Conservation (phyloP, 2,888 invertebrate genomes). For the Hydrotaea cyrtoneurina region DNA sequence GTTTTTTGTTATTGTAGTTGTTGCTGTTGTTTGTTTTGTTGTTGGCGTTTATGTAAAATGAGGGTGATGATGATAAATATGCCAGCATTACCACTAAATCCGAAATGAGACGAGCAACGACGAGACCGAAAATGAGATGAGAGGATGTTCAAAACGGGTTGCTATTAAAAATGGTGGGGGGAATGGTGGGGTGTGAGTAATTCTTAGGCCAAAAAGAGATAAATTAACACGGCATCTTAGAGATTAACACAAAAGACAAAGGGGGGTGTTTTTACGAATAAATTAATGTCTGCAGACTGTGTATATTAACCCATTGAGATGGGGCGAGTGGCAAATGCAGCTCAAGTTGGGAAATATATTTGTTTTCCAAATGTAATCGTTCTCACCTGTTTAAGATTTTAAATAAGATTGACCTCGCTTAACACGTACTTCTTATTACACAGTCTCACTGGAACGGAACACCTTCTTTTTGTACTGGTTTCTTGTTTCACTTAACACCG, state of each 20-base stretch:
- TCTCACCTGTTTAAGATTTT: too few species aligned
- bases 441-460: too few species aligned
- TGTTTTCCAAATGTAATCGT: too few species aligned
- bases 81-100: constrained; percentile 47
- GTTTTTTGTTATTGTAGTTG: background rate
- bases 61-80: constrained; percentile 62
- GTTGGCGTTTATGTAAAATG: constrained; percentile 28
- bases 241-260: constrained; percentile 60
- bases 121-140: constrained; percentile 42
- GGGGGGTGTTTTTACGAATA: constrained; percentile 42
- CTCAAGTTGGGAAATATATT: too few species aligned
- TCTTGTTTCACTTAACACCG: too few species aligned
- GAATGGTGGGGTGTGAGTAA: background rate
- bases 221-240: constrained; percentile 70
- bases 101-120: background rate
- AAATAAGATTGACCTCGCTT: too few species aligned
- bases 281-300: constrained; percentile 31
- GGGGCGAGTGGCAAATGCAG: too few species aligned
- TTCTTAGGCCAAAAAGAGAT: constrained; percentile 53
- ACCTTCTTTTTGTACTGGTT: too few species aligned
- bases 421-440: too few species aligned
- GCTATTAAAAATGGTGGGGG: too few species aligned
- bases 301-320: background rate
- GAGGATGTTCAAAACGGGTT: too few species aligned
- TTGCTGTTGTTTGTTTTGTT: background rate